Evolutionary conservation across 2,797 vertebrate genomes (phyloP).

Genomic region (Pogoniulus pusillus): DNA sequence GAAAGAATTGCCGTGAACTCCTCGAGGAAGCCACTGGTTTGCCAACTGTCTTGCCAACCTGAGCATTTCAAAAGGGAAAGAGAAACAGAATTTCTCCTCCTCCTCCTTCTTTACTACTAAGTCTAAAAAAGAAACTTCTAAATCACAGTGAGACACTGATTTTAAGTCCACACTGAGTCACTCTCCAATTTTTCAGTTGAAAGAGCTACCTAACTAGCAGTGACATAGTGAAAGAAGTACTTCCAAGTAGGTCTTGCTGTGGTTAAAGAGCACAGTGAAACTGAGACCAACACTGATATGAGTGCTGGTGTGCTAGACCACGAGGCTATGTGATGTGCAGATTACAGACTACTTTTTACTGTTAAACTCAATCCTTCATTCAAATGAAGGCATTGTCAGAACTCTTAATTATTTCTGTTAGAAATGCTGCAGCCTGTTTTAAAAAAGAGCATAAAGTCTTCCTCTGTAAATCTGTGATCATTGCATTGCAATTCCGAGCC

Average conservation of each 20-base stretch:
- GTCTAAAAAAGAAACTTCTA: background rate
- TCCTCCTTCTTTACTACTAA: background rate
- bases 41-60: too few species aligned
- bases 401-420: slow-evolving; percentile 47
- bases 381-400: slow-evolving; percentile 31
- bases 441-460: background rate
- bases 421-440: slow-evolving; percentile 20
- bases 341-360: slow-evolving; percentile 56
- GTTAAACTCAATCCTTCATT: slow-evolving; percentile 47
- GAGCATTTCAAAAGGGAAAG: background rate
- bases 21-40: too few species aligned
- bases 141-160: background rate
- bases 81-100: background rate
- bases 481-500: background rate
- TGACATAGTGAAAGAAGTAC: background rate
- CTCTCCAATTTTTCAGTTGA: background rate
- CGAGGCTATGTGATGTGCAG: background rate
- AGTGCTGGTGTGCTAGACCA: slow-evolving; percentile 20
- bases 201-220: background rate
- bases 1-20: too few species aligned
- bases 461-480: slow-evolving; percentile 15
- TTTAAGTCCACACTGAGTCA: background rate
- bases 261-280: background rate
- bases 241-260: background rate
- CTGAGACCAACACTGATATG: slow-evolving; percentile 34